Conservation (phyloP, 37 sponge, comb jelly and placozoan species). For the Chondrilla cf. caribensis region DNA sequence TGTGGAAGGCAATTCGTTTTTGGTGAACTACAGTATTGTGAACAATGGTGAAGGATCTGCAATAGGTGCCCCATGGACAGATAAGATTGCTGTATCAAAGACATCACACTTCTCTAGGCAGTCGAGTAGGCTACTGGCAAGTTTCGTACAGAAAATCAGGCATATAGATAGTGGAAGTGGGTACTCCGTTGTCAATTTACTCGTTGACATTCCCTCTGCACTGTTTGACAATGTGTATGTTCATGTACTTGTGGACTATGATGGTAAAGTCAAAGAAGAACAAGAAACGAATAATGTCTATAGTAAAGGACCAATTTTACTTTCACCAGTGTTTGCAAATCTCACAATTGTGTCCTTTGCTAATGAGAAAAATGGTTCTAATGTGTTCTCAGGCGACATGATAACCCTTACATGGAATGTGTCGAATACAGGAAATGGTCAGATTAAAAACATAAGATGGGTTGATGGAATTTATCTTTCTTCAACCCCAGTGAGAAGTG, state of each 20-base stretch:
- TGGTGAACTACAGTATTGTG: neutral
- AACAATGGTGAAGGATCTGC: constrained; percentile 19
- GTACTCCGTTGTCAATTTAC: neutral
- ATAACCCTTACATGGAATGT: constrained; percentile 24
- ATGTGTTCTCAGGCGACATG: neutral
- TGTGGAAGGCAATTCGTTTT: constrained; percentile 17
- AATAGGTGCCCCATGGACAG: constrained; percentile 17
- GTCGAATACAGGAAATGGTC: constrained; percentile 3
- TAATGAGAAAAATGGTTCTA: no score
- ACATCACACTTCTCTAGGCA: no score
- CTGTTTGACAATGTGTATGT: neutral
- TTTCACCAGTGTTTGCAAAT: constrained; percentile 23
- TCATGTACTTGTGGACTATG: neutral
- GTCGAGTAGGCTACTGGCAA: neutral
- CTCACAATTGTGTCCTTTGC: neutral
- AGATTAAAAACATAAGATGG: neutral
- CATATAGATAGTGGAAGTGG: no score
- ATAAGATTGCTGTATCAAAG: constrained; percentile 1
- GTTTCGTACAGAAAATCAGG: neutral
- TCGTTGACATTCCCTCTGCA: neutral
- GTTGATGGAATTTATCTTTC: neutral
- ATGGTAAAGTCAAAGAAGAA: constrained; percentile 6
- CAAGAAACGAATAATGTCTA: constrained; percentile 1
- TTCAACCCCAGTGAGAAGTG: neutral
- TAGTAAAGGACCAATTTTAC: neutral